Base-by-base conservation (phyloP, 2,888 invertebrate species). In the Oxyscelio sp. region DNA sequence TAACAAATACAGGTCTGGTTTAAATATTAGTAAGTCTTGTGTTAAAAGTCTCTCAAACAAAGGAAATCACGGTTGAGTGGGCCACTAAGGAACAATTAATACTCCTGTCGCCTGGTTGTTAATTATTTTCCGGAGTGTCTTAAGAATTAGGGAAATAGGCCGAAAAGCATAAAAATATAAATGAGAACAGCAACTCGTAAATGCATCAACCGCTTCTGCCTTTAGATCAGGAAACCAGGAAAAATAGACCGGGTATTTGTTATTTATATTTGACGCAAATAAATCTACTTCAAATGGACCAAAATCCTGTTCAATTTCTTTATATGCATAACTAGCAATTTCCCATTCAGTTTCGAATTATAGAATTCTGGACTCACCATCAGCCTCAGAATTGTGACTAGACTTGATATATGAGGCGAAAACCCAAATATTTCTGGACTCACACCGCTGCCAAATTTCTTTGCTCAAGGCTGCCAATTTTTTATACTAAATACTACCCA, bases 81-180 rank as follows among this genome's bases (percentile, higher is more conserved):
- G 50, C 50, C 50, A 52, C 4, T 22, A 24, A n/a, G 24, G 50
- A 24, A 52, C 50, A n/a, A 52, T n/a, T 52, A 52, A n/a, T 2
- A 52, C 50, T 22, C 50, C 50, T 21, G 66, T 40, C 17, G 91
- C 89, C 75, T 79, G 83, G 19, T 92, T 90, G 0, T 38, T 43
- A 9, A 56, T 70, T 11, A 87, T 86, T 78, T 88, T 88, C 75
- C 48, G 27, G 13, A 87, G 15, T 1, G 58, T 61, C 48, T 54
- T 59, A 2, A 59, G 21, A 4, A 77, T 15, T 2, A 77, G 17
- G 2, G 77, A 66, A 17, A 84, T 71, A 11, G 71, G 83, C 22
- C 81, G 87, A 75, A 90, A 90, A 13, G 90, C 89, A 78, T 91
- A 91, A 80, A 81, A 83, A 31, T 86, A 87, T 79, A 73, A n/a